Percentiles rank a stretch among this genome's conserved stretches.
These are phyloP conservation scores for Donacobius atricapilla DNA, from an alignment of 2,113 vertebrate genomes.

Conservation along the genomic window DNA sequence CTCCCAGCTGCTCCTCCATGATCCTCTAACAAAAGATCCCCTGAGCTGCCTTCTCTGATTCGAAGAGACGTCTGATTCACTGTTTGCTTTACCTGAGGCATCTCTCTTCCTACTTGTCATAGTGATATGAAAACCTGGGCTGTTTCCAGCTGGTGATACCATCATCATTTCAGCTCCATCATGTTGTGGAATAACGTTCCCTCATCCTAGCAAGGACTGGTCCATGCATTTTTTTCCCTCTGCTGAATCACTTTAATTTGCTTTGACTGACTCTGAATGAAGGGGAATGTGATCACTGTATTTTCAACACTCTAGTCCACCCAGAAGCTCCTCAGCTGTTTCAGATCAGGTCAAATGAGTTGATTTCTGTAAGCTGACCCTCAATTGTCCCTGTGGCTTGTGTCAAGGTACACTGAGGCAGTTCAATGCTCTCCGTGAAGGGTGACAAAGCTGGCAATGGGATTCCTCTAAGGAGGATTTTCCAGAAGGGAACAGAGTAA, in stretches of 20 bases:
- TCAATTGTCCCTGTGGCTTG: neutral
- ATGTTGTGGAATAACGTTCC: neutral
- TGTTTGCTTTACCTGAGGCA: slow-evolving; percentile 25
- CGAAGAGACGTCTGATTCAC: slow-evolving; percentile 24
- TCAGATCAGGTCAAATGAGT: neutral
- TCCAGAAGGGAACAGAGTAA: neutral
- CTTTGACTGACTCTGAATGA: neutral
- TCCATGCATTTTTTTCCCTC: neutral
- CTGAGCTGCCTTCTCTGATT: neutral
- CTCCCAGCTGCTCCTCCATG: neutral
- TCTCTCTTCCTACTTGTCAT: neutral
- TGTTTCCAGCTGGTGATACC: neutral
- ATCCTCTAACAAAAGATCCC: neutral
- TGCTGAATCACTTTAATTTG: neutral
- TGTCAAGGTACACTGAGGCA: neutral
- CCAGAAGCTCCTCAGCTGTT: neutral
- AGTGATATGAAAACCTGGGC: neutral
- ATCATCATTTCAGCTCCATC: neutral
- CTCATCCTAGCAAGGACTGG: neutral
- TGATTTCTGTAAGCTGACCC: neutral
- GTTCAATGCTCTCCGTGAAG: neutral
- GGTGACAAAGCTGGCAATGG: neutral
- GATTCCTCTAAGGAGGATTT: neutral
- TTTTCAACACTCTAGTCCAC: neutral
- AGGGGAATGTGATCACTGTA: neutral